phyloP scores from a whole-genome alignment of 2,888 invertebrate species.

The Dyspetes luteomarginatus region DNA sequence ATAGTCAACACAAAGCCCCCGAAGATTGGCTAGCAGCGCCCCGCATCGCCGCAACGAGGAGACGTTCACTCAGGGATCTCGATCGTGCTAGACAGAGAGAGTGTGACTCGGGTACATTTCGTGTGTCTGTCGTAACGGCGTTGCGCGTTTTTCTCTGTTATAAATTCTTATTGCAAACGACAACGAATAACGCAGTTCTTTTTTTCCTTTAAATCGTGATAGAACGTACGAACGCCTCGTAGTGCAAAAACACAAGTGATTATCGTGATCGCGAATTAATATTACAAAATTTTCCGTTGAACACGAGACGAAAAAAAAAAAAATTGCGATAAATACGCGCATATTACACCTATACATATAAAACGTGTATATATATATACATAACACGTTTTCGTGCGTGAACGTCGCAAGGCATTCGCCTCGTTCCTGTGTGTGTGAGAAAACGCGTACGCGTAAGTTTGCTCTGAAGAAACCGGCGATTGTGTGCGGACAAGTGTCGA shows the following conservation, averaged over 20 bases:
- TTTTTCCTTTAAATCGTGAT: conserved; percentile 31
- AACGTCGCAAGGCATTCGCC: conserved; percentile 5
- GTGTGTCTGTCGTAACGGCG: conserved; percentile 71
- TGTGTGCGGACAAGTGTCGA: conserved; percentile 75
- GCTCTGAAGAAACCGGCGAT: conserved; percentile 47
- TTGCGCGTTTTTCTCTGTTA: conserved; percentile 68
- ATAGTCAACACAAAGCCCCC: conserved; percentile 52
- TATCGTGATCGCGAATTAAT: background rate
- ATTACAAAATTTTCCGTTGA: background rate
- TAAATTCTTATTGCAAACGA: conserved; percentile 5
- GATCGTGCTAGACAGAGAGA: conserved; percentile 59
- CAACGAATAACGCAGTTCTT: background rate
- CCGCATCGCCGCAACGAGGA: conserved; percentile 71
- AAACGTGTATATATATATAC: conserved; percentile 6
- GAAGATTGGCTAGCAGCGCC: conserved; percentile 69
- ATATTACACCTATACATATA: background rate
- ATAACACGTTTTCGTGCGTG: conserved; percentile 28
- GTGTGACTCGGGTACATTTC: conserved; percentile 73
- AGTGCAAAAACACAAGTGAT: conserved; percentile 40
- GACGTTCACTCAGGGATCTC: conserved; percentile 52
- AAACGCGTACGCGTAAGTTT: conserved; percentile 44
- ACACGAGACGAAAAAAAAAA: background rate
- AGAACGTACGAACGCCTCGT: conserved; percentile 53
- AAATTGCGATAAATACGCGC: background rate
- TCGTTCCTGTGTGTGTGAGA: conserved; percentile 63